Evolutionary conservation across 2,113 vertebrate species (phyloP).

Genomic region (Notechis scutatus): DNA sequence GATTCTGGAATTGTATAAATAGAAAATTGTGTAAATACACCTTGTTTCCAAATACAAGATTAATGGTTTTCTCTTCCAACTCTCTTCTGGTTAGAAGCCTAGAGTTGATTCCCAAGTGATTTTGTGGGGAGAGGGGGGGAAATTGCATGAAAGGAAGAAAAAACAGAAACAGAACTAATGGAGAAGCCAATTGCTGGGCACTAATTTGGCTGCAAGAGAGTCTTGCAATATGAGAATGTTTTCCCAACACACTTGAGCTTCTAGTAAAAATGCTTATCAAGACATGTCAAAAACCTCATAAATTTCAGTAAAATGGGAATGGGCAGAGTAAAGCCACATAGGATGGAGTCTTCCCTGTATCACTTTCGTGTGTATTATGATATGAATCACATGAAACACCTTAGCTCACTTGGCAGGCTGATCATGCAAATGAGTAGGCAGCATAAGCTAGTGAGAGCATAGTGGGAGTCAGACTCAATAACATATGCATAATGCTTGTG

Average conservation of each 20-base stretch:
- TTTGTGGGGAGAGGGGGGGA: rapidly evolving
- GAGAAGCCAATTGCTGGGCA: neutral
- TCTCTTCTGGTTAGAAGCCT: neutral
- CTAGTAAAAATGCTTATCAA: neutral
- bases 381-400: neutral
- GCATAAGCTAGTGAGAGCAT: neutral
- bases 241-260: neutral
- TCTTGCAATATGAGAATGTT: neutral
- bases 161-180: neutral
- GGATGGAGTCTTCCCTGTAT: neutral
- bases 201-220: neutral
- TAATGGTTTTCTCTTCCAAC: neutral
- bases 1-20: neutral
- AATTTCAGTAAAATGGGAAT: neutral
- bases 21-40: neutral
- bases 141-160: neutral
- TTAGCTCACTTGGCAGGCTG: neutral
- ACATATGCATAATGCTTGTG: neutral
- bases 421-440: neutral
- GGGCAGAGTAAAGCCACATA: neutral
- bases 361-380: neutral
- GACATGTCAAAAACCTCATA: neutral
- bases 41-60: neutral
- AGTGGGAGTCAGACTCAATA: neutral
- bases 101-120: neutral